phyloP scores from a whole-genome alignment of 2,113 vertebrate genomes.

The Boulengeromyrus knoepffleri region DNA sequence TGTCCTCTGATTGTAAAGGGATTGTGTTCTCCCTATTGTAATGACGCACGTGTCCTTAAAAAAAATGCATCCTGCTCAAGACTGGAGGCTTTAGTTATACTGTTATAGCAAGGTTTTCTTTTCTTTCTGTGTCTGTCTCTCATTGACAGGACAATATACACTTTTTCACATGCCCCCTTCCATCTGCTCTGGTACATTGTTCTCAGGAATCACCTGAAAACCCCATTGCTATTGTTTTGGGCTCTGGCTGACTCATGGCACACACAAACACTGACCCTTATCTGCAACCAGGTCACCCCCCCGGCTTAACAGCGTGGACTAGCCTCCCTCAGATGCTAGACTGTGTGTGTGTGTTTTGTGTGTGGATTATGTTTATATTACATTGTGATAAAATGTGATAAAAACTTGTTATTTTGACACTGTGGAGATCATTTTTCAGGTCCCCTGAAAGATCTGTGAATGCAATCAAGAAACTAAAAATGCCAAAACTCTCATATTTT shows the following conservation, averaged over 20 bases:
- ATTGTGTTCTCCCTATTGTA: constrained; percentile 50
- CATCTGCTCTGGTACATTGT: constrained; percentile 41
- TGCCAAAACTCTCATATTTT: too few relatives aligned
- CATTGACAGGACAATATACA: constrained; percentile 38
- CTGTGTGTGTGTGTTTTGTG: constrained; percentile 25
- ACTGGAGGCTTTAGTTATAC: constrained; percentile 36
- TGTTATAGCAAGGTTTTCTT: constrained; percentile 24
- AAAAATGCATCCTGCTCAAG: constrained; percentile 50
- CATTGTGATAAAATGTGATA: too few relatives aligned
- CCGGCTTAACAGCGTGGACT: constrained; percentile 32
- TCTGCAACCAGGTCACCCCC: constrained; percentile 48
- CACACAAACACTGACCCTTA: constrained; percentile 67
- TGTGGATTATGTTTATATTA: not conserved
- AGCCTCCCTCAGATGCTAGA: constrained; percentile 42
- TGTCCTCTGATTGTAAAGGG: constrained; percentile 62
- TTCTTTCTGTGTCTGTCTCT: constrained; percentile 30
- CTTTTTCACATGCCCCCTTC: constrained; percentile 45
- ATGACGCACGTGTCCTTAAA: constrained; percentile 60
- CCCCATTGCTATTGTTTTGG: constrained; percentile 46
- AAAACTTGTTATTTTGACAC: too few relatives aligned
- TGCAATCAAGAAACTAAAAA: too few relatives aligned
- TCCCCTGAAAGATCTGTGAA: too few relatives aligned
- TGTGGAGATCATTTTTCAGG: too few relatives aligned
- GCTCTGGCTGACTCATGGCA: constrained; percentile 42
- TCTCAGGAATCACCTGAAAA: constrained; percentile 44